These are phyloP conservation scores for Hyperoplus immaculatus DNA, from an alignment of 2,797 vertebrate genomes.

Conservation along the genomic window DNA sequence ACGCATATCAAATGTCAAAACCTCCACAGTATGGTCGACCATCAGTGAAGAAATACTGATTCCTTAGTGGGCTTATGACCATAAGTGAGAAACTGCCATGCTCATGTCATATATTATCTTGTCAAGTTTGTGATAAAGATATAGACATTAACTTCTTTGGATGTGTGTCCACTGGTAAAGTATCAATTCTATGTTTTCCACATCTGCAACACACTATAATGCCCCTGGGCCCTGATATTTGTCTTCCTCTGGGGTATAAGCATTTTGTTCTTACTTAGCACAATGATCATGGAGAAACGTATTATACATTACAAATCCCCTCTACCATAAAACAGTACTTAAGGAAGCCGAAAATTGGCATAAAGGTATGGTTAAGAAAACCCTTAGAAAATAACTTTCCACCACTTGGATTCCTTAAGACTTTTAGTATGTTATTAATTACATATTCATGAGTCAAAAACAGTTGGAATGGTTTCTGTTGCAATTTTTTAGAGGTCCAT, in stretches of 20 bases:
- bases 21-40: constrained; percentile 1
- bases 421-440: too few species aligned
- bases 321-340: too few species aligned
- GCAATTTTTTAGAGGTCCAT: too few species aligned
- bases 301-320: too few species aligned
- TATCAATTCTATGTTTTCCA: background rate
- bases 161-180: background rate
- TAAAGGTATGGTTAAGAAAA: too few species aligned
- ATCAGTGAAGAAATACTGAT: background rate
- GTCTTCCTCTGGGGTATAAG: background rate
- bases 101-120: constrained; percentile 3
- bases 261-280: constrained; percentile 2
- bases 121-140: constrained; percentile 3
- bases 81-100: constrained; percentile 6
- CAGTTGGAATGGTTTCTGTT: too few species aligned
- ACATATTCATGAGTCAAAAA: too few species aligned
- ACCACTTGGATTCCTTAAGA: too few species aligned
- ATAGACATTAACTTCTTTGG: background rate
- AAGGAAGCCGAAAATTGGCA: too few species aligned
- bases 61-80: background rate
- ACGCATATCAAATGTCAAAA: constrained; percentile 15
- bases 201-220: constrained; percentile 9
- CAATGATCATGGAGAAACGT: constrained; percentile 28
- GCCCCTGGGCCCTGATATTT: constrained; percentile 3
- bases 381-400: too few species aligned